These are phyloP conservation scores for Esox lucius DNA, from an alignment of 2,797 vertebrate species.

Conservation along the genomic window DNA sequence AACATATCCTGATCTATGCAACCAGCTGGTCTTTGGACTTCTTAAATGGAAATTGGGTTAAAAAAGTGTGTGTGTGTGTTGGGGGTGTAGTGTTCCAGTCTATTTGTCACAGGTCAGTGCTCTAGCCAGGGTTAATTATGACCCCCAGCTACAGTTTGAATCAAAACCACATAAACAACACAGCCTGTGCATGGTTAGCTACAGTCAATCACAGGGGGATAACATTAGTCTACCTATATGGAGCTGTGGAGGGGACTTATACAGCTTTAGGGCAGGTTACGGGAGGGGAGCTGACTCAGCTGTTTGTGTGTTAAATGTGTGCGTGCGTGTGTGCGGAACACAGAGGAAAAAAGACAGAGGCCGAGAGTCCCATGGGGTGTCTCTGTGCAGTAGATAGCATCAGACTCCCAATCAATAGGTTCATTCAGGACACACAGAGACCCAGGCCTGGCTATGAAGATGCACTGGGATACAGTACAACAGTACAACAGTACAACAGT, in stretches of 20 bases:
- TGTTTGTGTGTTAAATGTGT: not conserved
- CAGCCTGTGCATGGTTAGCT: not conserved
- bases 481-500: too few relatives aligned
- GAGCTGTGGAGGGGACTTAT: not conserved
- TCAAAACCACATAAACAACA: conserved; percentile 11
- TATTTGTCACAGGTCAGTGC: conserved; percentile 74
- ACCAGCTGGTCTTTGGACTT: not conserved
- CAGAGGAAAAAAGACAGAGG: too few relatives aligned
- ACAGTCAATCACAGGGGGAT: conserved; percentile 34
- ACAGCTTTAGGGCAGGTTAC: conserved; percentile 3
- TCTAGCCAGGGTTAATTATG: conserved; percentile 69
- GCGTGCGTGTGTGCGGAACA: too few relatives aligned
- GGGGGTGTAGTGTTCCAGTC: conserved; percentile 52
- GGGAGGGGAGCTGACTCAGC: conserved; percentile 5
- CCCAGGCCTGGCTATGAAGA: not conserved
- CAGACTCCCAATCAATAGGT: too few relatives aligned
- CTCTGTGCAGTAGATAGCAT: too few relatives aligned
- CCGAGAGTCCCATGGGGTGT: too few relatives aligned
- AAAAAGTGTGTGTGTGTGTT: not conserved
- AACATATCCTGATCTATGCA: not conserved
- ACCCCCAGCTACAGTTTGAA: conserved; percentile 59
- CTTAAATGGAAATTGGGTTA: not conserved
- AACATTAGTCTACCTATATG: conserved; percentile 59
- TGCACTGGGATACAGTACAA: not conserved
- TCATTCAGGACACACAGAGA: not conserved